These are phyloP conservation scores for Thunnus thynnus DNA, from an alignment of 2,113 vertebrate genomes.

Conservation along the genomic window DNA sequence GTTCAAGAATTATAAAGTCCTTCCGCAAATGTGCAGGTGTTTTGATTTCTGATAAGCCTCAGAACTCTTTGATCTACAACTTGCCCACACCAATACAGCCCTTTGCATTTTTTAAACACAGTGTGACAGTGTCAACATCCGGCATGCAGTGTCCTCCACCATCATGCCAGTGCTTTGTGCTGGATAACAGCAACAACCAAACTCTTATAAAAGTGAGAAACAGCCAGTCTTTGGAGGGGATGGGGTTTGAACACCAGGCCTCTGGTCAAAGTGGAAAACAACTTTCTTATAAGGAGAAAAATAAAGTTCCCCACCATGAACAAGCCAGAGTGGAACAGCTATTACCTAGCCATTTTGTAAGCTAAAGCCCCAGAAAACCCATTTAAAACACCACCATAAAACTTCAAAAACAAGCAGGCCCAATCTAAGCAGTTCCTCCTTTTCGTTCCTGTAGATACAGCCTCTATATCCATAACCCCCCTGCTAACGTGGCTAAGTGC, in stretches of 20 bases:
- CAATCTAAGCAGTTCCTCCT: constrained; percentile 42
- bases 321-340: constrained; percentile 16
- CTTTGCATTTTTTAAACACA: too few relatives aligned
- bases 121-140: too few relatives aligned
- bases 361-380: constrained; percentile 44
- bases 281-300: constrained; percentile 32
- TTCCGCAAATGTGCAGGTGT: too few relatives aligned
- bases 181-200: neutral
- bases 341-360: constrained; percentile 50
- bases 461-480: constrained; percentile 53
- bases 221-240: neutral
- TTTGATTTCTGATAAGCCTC: too few relatives aligned
- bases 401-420: constrained; percentile 70
- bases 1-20: too few relatives aligned
- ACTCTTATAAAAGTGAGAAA: neutral
- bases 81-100: too few relatives aligned
- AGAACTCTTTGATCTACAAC: too few relatives aligned
- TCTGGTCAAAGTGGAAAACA: neutral
- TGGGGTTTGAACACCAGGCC: neutral
- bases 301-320: constrained; percentile 27
- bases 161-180: too few relatives aligned
- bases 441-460: constrained; percentile 16
- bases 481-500: constrained; percentile 75
- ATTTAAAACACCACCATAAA: constrained; percentile 73
- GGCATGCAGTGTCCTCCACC: too few relatives aligned